These are phyloP conservation scores for Amphipoea oculea DNA, from an alignment of 2,888 invertebrate genomes.

Conservation along the genomic window DNA sequence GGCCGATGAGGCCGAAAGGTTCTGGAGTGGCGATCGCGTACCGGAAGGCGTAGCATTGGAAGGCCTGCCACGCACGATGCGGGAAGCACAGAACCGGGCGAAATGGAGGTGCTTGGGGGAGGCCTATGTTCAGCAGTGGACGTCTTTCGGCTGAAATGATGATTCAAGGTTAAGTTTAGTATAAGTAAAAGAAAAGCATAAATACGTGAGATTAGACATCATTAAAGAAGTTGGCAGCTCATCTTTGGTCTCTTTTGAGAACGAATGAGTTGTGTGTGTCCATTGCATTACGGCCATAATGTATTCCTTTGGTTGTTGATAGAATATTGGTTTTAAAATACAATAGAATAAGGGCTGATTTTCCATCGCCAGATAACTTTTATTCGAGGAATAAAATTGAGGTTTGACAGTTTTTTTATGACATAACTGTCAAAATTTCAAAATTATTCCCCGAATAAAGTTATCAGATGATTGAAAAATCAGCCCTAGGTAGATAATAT, in stretches of 20 bases:
- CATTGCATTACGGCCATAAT: slow-evolving; percentile 48
- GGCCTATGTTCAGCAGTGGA: not conserved
- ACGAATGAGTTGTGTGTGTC: slow-evolving; percentile 64
- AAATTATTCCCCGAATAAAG: too few species aligned
- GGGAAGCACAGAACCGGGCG: too few species aligned
- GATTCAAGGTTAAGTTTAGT: slow-evolving; percentile 9
- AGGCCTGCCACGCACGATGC: not conserved
- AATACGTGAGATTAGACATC: slow-evolving; percentile 72
- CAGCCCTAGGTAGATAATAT: not conserved
- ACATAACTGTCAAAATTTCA: too few species aligned
- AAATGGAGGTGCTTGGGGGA: too few species aligned
- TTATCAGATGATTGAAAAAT: too few species aligned
- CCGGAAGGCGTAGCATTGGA: not conserved
- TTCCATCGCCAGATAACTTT: too few species aligned
- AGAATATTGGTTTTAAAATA: not conserved
- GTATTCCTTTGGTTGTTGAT: not conserved
- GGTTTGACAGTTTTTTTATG: too few species aligned
- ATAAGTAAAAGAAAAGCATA: slow-evolving; percentile 63
- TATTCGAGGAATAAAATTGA: too few species aligned
- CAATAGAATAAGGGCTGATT: not conserved
- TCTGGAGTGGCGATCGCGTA: too few species aligned
- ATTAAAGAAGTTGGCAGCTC: slow-evolving; percentile 75
- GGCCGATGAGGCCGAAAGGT: not conserved
- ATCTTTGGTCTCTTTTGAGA: slow-evolving; percentile 71
- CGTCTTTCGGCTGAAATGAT: not conserved